phyloP scores from a whole-genome alignment of 2,888 invertebrate species.

The Volucella zonaria region DNA sequence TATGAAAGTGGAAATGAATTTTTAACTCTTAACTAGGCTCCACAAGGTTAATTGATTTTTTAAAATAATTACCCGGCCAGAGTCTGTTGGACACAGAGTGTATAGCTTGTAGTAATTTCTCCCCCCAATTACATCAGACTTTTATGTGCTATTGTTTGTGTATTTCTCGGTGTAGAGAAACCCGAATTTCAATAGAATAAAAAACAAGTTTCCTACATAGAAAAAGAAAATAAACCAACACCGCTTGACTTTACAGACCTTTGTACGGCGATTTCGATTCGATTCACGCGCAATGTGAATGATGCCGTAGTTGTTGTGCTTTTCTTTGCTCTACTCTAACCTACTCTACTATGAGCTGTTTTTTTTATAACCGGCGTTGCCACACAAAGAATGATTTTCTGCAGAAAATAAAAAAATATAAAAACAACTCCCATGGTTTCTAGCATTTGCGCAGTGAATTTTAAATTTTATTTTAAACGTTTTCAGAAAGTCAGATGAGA shows the following conservation, averaged over 20 bases:
- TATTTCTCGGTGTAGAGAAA: slow-evolving; percentile 10
- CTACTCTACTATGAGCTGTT: not conserved
- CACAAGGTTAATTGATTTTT: slow-evolving; percentile 17
- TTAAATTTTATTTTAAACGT: too few relatives aligned
- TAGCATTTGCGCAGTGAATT: too few relatives aligned
- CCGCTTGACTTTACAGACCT: slow-evolving; percentile 43
- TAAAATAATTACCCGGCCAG: not conserved
- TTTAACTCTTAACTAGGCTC: not conserved
- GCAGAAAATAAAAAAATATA: too few relatives aligned
- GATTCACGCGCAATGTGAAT: slow-evolving; percentile 47
- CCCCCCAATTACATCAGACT: slow-evolving; percentile 39
- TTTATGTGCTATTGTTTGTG: not conserved
- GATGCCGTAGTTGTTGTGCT: slow-evolving; percentile 22
- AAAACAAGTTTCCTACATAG: slow-evolving; percentile 40
- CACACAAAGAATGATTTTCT: too few relatives aligned
- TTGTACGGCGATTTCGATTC: slow-evolving; percentile 16
- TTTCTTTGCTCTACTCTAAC: not conserved
- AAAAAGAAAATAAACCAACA: not conserved
- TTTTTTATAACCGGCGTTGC: not conserved
- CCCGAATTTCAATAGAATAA: slow-evolving; percentile 77
- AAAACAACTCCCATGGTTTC: too few relatives aligned
- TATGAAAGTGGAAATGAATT: not conserved
- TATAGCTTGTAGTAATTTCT: slow-evolving; percentile 19
- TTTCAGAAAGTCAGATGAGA: too few relatives aligned
- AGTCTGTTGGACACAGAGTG: not conserved